Base-by-base conservation (phyloP, 2,113 vertebrate genomes). In the Dascyllus trimaculatus region DNA sequence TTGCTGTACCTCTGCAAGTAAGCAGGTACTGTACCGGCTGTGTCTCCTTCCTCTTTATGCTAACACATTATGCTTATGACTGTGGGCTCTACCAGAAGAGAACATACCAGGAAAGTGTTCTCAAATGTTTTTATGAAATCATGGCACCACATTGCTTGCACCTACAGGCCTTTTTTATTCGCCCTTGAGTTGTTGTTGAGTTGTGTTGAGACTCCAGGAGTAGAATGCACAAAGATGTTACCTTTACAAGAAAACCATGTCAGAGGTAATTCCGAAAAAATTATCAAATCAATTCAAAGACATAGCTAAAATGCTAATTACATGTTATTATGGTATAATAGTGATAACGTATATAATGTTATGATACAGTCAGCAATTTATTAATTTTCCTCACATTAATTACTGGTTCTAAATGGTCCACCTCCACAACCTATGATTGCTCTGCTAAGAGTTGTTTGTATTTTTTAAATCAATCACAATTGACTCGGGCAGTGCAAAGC, bases 61-160 rank as follows among this genome's bases (percentile, higher is more conserved):
- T 75, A 82, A 84, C 84, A 52, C 1, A 0, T 71, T 40, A 7
- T 58, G 45, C 26, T 26, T 40, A 22, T 76, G 54, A 26, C 71
- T 72, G 56, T 69, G 78, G 59, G 81, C 75, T 76, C 77, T 49
- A 43, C 54, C 59, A 56, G 25, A 54, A 57, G 49, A 72, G 67
- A 29, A 60, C 67, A 68, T 67, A 24, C 35, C 32, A 61, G 22
- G 26, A 80, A 60, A 71, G 24, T 52, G 64, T 32, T 83, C 61
- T 8, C 56, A 63, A 71, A 77, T 75, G 54, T 61, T 75, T 63
- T 71, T 40, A 52, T 48, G 56, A 72, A 78, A 26, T 71, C 19
- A 19, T 32, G 4, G 10, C 60, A 17, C 24, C 21, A 5, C 57
- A 64, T 40, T 38, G 51, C 19, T 72, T 54, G 18, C 11, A 32